Evolutionary conservation across 2,888 invertebrate species (phyloP).

Genomic region (Andrena dorsata): DNA sequence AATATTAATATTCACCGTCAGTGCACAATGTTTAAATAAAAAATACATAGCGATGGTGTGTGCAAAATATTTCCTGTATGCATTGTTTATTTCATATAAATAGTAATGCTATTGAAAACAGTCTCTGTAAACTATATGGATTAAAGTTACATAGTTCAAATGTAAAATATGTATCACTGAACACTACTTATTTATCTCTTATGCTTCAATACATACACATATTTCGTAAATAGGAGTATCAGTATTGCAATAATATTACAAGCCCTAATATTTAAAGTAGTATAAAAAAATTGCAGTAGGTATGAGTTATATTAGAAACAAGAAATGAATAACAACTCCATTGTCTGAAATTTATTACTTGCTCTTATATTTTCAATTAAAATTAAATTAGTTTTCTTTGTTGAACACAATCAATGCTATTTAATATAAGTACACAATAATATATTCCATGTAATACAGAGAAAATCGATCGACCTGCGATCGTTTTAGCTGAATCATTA

Average conservation of each 20-base stretch:
- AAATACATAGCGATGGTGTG: not conserved
- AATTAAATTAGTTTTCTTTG: not conserved
- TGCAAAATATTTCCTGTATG: conserved; percentile 9
- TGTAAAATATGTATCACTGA: not conserved
- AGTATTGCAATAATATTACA: not conserved
- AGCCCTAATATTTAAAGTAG: not conserved
- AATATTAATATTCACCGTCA: conserved; percentile 1
- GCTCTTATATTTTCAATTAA: conserved; percentile 2
- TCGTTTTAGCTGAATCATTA: conserved; percentile 22
- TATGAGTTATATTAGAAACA: not conserved
- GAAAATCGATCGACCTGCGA: conserved; percentile 39
- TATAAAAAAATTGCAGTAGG: not conserved
- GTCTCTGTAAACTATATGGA: conserved; percentile 18
- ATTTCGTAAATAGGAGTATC: not conserved
- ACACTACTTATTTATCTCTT: not conserved
- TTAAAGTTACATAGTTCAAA: conserved; percentile 12
- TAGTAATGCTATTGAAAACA: conserved; percentile 30
- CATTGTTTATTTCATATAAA: conserved; percentile 32
- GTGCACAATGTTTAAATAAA: not conserved
- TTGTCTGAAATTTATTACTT: not conserved
- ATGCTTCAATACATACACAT: not conserved
- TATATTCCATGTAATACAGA: conserved; percentile 6
- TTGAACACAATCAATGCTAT: not conserved
- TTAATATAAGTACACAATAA: conserved; percentile 7
- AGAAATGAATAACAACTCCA: not conserved